Conservation (phyloP, 2,797 vertebrate genomes). For the Phoxinus dragarum region DNA sequence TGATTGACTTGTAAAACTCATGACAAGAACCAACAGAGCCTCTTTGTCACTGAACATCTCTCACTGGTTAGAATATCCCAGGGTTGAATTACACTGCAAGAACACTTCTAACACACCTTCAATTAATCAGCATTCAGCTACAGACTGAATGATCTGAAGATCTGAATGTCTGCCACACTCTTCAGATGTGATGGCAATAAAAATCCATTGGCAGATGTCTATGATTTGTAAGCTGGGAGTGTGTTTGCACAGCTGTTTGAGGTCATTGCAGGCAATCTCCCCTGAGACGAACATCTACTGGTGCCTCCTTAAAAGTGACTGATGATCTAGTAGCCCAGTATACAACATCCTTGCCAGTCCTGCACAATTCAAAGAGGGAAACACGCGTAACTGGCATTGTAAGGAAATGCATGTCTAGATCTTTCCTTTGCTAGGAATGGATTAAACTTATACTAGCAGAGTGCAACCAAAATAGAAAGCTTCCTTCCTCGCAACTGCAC, state of each 20-base stretch:
- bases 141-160: too few relatives aligned
- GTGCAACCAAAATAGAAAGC: constrained; percentile 43
- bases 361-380: constrained; percentile 17
- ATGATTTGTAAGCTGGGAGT: constrained; percentile 36
- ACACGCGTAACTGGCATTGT: background rate
- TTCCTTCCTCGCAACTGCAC: constrained; percentile 45
- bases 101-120: background rate
- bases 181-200: background rate
- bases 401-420: constrained; percentile 49
- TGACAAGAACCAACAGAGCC: background rate
- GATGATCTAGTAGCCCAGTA: constrained; percentile 29
- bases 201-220: background rate
- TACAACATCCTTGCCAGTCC: constrained; percentile 3
- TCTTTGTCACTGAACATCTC: background rate
- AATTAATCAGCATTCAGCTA: constrained; percentile 4
- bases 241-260: constrained; percentile 39
- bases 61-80: background rate
- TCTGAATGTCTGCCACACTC: constrained; percentile 5
- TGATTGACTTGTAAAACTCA: background rate
- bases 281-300: constrained; percentile 21
- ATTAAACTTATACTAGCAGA: constrained; percentile 25
- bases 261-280: constrained; percentile 34
- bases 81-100: background rate
- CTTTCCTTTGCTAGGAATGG: constrained; percentile 33
- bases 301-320: constrained; percentile 24